Evolutionary conservation across 2,113 vertebrate genomes (phyloP), one percentile per base, ranked within the genome.

Genomic region (Anser brachyrhynchus): DNA sequence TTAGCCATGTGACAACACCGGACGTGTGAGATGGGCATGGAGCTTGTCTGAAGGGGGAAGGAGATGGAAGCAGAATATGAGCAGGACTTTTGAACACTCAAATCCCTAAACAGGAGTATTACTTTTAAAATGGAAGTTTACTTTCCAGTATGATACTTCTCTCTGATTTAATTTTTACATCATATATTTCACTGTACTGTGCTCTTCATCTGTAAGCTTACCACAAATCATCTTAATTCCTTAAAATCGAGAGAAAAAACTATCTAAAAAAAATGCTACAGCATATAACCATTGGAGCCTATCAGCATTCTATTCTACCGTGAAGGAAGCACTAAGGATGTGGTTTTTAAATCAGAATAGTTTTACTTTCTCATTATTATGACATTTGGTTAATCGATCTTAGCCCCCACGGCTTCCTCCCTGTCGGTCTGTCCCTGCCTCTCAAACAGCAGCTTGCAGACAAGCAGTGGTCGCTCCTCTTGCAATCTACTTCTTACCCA

Each of bases 11-110:
- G 61, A 66, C 92, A 93, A 75, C 85, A 66, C 23, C 9, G 46
- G 70, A 52, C 19, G 4, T 2, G 11, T 0, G 71, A 79, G 33
- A 28, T 21, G 52, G 70, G 84, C 0, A 1, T 43, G 86, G 90
- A 66, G 61, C 66, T 92, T 55, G 74, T 67, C 97, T 97, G 88
- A 78, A 97, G 54, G 26, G 25, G 9, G n/a, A 82, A 89, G 62
- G 55, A 89, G 29, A 82, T 13, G n/a, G 28, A 93, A 90, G 43
- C 51, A 87, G 74, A 76, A 85, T 46, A 92, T 57, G 7, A 87
- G 19, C 29, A 31, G 49, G 35, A 35, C 11, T 89, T 86, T 51
- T 72, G 29, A 93, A 69, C 18, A 26, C 11, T 70, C 77, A 67
- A 85, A 89, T 77, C 11, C 31, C 66, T 83, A 46, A 85, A 62